phyloP scores from a whole-genome alignment of 2,888 invertebrate species.

The Xylocampa areola region DNA sequence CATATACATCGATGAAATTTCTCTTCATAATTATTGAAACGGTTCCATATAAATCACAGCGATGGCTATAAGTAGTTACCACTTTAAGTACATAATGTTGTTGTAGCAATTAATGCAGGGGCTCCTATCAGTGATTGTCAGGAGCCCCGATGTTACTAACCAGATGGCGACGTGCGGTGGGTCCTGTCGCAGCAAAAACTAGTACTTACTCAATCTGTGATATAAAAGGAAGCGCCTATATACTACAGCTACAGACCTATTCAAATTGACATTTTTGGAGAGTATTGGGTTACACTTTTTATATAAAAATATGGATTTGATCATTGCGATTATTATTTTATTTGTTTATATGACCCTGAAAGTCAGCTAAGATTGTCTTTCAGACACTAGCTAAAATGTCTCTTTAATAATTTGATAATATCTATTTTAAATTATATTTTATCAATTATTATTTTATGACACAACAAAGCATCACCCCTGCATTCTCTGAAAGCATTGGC shows the following conservation, averaged over 20 bases:
- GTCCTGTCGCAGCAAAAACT: constrained; percentile 78
- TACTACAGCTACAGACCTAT: constrained; percentile 6
- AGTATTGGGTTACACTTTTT: no score
- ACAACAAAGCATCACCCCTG: no score
- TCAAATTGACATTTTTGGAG: no score
- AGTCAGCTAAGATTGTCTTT: no score
- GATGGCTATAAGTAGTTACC: constrained; percentile 59
- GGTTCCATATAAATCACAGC: constrained; percentile 61
- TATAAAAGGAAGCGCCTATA: constrained; percentile 49
- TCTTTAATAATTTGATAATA: no score
- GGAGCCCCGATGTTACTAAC: constrained; percentile 81
- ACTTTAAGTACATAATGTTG: constrained; percentile 58
- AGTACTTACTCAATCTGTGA: constrained; percentile 43
- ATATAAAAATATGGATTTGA: no score
- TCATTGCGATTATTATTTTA: no score
- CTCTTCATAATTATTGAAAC: constrained; percentile 31
- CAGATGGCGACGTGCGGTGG: constrained; percentile 85
- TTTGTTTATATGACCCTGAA: no score
- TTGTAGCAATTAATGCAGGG: constrained; percentile 67
- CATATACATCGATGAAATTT: constrained; percentile 20
- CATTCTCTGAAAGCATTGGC: no score
- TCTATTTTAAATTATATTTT: no score
- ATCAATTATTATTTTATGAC: no score
- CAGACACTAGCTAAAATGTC: no score
- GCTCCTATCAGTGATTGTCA: constrained; percentile 83